These are phyloP conservation scores for Upupa epops DNA, from an alignment of 2,113 vertebrate species.

Conservation along the genomic window DNA sequence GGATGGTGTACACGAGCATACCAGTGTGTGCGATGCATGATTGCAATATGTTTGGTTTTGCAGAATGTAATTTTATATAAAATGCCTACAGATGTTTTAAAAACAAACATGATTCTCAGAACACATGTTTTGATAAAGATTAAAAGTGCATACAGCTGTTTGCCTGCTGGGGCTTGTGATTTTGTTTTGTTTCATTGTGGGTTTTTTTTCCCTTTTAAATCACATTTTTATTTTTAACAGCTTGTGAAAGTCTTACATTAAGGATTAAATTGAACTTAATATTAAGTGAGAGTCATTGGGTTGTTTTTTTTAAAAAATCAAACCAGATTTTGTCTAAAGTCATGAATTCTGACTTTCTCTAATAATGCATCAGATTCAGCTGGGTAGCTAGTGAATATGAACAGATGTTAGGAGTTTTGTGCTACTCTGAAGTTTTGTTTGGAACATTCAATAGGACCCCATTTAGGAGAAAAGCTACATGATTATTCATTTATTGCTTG, in stretches of 20 bases:
- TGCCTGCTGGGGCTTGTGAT: neutral
- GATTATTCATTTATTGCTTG: slow-evolving; percentile 31
- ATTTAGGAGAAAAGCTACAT: neutral
- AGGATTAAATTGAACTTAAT: neutral
- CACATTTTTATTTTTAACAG: neutral
- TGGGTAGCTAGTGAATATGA: slow-evolving; percentile 22
- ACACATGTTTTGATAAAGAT: slow-evolving; percentile 23
- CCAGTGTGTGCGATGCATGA: neutral
- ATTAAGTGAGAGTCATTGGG: neutral
- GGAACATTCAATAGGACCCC: slow-evolving; percentile 1
- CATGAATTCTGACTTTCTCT: neutral
- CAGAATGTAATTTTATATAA: slow-evolving; percentile 22
- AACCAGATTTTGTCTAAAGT: neutral
- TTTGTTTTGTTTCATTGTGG: no score
- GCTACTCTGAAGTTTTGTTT: neutral
- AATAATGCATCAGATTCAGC: neutral
- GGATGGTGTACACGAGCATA: neutral
- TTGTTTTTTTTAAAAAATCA: neutral
- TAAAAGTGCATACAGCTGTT: slow-evolving; percentile 28
- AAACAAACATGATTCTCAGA: slow-evolving; percentile 17
- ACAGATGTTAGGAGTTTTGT: slow-evolving; percentile 45
- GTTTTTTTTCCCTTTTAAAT: neutral
- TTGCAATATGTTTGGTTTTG: neutral
- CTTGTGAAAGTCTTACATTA: neutral
- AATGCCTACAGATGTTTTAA: slow-evolving; percentile 52